Evolutionary conservation across 2,888 invertebrate genomes (phyloP).

Genomic region (Hofmannophila pseudospretella): DNA sequence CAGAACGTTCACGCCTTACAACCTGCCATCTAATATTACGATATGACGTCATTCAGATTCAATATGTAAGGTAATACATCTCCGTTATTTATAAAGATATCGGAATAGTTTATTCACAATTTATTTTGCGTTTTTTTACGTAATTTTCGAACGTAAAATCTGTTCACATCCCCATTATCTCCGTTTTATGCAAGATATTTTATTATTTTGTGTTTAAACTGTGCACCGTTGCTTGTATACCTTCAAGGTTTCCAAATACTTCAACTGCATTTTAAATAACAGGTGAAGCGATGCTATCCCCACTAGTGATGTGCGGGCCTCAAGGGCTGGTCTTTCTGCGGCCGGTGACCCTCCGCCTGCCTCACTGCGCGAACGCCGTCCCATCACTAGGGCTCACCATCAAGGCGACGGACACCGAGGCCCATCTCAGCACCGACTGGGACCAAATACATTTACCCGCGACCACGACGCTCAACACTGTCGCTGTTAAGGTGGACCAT

Average conservation of each 20-base stretch:
- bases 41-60: too few relatives aligned
- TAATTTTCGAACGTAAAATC: too few relatives aligned
- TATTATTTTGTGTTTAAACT: not conserved
- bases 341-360: conserved; percentile 94
- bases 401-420: conserved; percentile 89
- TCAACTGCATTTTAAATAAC: conserved; percentile 10
- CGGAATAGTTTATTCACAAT: too few relatives aligned
- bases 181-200: too few relatives aligned
- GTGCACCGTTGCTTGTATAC: not conserved
- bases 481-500: conserved; percentile 94
- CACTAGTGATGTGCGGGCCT: conserved; percentile 97
- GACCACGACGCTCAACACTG: conserved; percentile 90
- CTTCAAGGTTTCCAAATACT: not conserved
- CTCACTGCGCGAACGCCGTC: conserved; percentile 89
- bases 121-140: too few relatives aligned
- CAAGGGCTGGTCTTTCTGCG: conserved; percentile 92
- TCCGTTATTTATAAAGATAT: too few relatives aligned
- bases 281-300: conserved; percentile 97
- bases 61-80: too few relatives aligned
- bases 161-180: too few relatives aligned
- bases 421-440: conserved; percentile 90
- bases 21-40: too few relatives aligned
- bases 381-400: conserved; percentile 86
- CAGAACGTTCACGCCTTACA: too few relatives aligned
- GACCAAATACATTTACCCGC: conserved; percentile 90